phyloP scores from a whole-genome alignment of 2,113 vertebrate species.

The Anser brachyrhynchus region DNA sequence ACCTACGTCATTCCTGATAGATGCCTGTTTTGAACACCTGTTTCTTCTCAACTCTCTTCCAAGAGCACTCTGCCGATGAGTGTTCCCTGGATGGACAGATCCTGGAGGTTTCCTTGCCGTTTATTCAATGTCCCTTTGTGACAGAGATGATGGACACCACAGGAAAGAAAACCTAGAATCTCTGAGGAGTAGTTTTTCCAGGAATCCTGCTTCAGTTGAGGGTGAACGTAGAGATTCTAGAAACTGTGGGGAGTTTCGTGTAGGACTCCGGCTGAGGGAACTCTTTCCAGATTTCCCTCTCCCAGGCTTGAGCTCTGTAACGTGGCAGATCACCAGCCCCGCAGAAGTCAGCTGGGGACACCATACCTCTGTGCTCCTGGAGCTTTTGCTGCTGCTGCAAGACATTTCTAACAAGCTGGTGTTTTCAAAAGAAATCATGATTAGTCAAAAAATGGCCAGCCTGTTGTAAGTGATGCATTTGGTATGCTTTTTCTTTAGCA shows the following conservation, averaged over 20 bases:
- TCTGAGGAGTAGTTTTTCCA: not conserved
- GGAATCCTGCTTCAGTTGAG: not conserved
- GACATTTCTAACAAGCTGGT: not conserved
- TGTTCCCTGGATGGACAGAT: not conserved
- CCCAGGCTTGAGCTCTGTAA: not conserved
- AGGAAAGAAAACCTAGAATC: not conserved
- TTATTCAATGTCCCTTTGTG: not conserved
- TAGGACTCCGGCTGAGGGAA: not conserved
- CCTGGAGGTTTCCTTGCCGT: not conserved
- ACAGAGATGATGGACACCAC: not conserved
- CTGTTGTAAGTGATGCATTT: not conserved
- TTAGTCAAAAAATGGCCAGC: not conserved
- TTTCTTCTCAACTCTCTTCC: not conserved
- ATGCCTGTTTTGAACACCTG: not conserved
- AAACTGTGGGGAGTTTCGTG: not conserved
- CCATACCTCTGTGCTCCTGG: not conserved
- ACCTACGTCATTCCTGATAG: not conserved
- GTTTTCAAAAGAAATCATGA: not conserved
- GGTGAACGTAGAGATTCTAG: not conserved
- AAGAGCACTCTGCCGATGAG: not conserved
- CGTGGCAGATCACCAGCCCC: not conserved
- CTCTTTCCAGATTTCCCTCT: not conserved
- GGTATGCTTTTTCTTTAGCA: not conserved
- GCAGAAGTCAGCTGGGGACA: not conserved
- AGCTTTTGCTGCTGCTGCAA: not conserved